phyloP scores from a whole-genome alignment of 37 sponge, comb jelly and placozoan genomes.

The Amphimedon queenslandica region DNA sequence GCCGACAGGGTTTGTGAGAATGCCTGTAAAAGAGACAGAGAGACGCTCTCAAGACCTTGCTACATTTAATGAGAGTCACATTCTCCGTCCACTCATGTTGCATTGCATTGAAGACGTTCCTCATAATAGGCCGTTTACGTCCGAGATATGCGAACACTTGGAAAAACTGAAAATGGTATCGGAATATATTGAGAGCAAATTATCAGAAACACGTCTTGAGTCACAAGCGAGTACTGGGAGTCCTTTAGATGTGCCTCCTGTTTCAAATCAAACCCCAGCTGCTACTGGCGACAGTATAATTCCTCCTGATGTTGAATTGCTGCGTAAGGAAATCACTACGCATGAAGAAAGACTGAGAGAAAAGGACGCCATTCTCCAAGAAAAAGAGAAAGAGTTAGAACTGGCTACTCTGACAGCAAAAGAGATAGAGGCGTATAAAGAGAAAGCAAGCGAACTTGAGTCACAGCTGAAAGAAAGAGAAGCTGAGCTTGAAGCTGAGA shows the following conservation, averaged over 20 bases:
- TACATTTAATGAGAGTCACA: conserved; percentile 8
- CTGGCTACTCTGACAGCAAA: not conserved
- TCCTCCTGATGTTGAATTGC: not conserved
- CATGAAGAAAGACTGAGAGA: not conserved
- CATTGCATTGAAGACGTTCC: conserved; percentile 14
- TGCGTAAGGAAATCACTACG: not conserved
- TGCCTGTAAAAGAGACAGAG: conserved; percentile 21
- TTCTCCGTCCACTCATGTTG: conserved; percentile 1
- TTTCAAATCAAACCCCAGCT: not conserved
- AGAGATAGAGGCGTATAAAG: not conserved
- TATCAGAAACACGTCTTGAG: not conserved
- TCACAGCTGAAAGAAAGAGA: not conserved
- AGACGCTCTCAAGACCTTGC: conserved; percentile 15
- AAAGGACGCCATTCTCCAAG: not conserved
- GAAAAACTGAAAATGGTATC: not conserved
- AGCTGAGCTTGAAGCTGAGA: not conserved
- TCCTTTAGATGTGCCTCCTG: not conserved
- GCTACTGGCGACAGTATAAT: not conserved
- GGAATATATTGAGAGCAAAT: conserved; percentile 5
- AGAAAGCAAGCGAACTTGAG: not conserved
- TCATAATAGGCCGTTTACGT: not conserved
- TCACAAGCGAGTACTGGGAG: no score
- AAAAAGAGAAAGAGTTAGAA: not conserved
- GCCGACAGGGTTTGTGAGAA: not conserved
- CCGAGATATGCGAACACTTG: conserved; percentile 12